A percentile compares a stretch with the other conserved stretches of the same genome.
These are phyloP conservation scores for Philopotamus ludificatus DNA, from an alignment of 1,140 invertebrate genomes.

Conservation along the genomic window DNA sequence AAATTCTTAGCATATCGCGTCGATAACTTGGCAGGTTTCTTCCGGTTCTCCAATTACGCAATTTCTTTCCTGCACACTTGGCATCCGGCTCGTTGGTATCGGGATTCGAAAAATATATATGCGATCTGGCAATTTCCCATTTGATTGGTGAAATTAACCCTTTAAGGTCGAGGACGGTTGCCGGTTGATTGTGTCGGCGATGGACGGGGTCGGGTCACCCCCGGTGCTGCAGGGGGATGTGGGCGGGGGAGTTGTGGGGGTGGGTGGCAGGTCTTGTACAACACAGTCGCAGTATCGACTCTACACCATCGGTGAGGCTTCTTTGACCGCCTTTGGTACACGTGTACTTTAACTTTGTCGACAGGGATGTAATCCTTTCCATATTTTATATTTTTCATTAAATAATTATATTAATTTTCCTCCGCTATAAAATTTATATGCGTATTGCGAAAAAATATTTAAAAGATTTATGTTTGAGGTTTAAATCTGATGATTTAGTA, in stretches of 20 bases:
- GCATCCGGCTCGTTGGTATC: no score
- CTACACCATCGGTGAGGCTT: slow-evolving; percentile 27
- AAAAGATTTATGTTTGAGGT: no score
- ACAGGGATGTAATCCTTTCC: background rate
- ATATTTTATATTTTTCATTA: background rate
- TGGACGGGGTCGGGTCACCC: slow-evolving; percentile 3
- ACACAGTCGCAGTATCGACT: background rate
- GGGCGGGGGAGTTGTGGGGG: background rate
- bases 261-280: background rate
- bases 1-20: no score
- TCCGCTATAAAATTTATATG: no score
- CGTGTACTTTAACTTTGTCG: slow-evolving; percentile 16
- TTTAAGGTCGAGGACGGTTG: background rate
- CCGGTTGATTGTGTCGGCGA: background rate
- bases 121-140: no score
- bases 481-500: no score
- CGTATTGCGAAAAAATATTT: no score
- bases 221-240: background rate
- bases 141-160: background rate
- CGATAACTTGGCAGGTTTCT: no score
- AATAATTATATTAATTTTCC: background rate
- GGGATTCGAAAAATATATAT: no score
- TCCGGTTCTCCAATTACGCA: no score
- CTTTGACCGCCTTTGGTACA: slow-evolving; percentile 29
- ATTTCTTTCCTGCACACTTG: no score